These are phyloP conservation scores for Periophthalmus magnuspinnatus DNA, from an alignment of 2,797 vertebrate genomes.

Conservation along the genomic window DNA sequence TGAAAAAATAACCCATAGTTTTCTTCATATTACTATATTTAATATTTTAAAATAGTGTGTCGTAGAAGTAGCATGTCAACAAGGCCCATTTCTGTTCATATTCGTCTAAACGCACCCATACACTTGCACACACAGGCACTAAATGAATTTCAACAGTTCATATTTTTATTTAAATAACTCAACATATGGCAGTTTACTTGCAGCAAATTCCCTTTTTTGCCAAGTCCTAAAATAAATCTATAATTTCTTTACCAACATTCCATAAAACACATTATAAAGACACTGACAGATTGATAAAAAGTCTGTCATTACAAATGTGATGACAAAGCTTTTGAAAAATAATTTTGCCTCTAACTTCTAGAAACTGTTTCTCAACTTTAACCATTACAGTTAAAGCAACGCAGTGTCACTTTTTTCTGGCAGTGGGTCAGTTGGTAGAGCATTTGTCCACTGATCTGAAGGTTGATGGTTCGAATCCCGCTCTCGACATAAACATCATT, in stretches of 20 bases:
- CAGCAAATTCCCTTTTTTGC: not conserved
- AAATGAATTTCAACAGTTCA: not conserved
- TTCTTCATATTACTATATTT: too few relatives aligned
- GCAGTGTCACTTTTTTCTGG: too few relatives aligned
- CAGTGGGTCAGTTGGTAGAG: too few relatives aligned
- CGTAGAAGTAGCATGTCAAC: not conserved
- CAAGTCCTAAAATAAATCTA: not conserved
- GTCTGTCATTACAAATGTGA: not conserved
- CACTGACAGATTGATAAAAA: not conserved
- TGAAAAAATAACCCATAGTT: too few relatives aligned
- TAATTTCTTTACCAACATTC: not conserved
- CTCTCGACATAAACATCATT: too few relatives aligned
- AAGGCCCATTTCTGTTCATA: not conserved
- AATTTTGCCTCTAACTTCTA: not conserved
- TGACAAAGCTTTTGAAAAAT: too few relatives aligned
- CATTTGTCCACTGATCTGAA: too few relatives aligned
- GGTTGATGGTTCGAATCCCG: too few relatives aligned
- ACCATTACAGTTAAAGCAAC: slow-evolving; percentile 24
- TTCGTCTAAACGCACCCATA: not conserved
- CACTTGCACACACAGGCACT: not conserved
- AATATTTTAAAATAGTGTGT: not conserved
- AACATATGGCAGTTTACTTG: not conserved
- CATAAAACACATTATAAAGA: not conserved
- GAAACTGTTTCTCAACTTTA: slow-evolving; percentile 18
- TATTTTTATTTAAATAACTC: not conserved